phyloP scores from a whole-genome alignment of 1,140 invertebrate genomes.

The Pseudomyrmex pallidus region DNA sequence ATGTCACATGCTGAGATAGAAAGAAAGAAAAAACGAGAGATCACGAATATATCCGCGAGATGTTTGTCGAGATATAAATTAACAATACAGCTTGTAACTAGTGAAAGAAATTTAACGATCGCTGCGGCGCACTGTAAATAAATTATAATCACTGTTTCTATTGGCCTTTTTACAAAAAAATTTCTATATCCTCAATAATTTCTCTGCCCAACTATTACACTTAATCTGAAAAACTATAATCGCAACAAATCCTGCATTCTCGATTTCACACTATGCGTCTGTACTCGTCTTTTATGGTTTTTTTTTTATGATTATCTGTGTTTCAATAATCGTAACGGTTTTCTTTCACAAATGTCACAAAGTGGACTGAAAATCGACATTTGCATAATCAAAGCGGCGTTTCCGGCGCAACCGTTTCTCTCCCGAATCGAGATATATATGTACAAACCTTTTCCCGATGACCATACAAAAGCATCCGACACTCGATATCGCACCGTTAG shows the following conservation, averaged over 20 bases:
- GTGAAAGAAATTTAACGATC: constrained; percentile 18
- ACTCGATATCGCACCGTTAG: constrained; percentile 74
- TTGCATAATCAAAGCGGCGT: background rate
- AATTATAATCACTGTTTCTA: background rate
- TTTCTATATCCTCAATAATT: background rate
- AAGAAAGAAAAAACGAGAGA: background rate
- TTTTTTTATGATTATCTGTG: no score
- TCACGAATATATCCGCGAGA: background rate
- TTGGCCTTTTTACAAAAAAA: background rate
- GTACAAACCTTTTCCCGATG: constrained; percentile 48
- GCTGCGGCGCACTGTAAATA: constrained; percentile 4
- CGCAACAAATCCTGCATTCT: no score
- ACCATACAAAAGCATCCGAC: constrained; percentile 51
- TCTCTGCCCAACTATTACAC: background rate
- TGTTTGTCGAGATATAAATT: constrained; percentile 22
- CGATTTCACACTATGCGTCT: no score
- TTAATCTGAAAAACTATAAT: background rate
- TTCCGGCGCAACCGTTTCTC: background rate
- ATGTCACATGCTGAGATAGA: background rate
- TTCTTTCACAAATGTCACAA: background rate
- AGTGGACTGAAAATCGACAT: background rate
- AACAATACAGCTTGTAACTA: constrained; percentile 22
- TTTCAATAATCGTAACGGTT: no score
- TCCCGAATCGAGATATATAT: constrained; percentile 12
- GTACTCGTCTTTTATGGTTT: no score